phyloP scores from a whole-genome alignment of 1,140 invertebrate species.

The Sogatella furcifera region DNA sequence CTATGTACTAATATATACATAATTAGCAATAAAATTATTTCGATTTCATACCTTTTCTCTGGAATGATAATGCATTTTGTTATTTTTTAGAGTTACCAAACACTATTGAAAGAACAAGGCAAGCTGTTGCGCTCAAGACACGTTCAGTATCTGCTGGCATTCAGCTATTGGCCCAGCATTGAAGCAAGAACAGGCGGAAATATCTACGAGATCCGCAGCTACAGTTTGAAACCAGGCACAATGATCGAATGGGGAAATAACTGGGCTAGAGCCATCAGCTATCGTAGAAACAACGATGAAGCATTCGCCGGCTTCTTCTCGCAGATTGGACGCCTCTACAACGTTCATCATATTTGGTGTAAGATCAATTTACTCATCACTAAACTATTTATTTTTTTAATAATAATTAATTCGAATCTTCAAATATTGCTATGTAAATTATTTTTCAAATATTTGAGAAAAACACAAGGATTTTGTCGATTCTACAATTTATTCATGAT shows the following conservation, averaged over 20 bases:
- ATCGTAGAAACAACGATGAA: constrained; percentile 81
- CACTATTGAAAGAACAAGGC: constrained; percentile 68
- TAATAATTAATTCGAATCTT: too few species aligned
- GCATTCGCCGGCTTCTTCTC: constrained; percentile 94
- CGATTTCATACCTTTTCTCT: too few species aligned
- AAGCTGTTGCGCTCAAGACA: constrained; percentile 77
- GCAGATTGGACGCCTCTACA: constrained; percentile 89
- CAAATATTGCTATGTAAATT: too few species aligned
- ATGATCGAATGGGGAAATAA: constrained; percentile 99
- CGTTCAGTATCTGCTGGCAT: constrained; percentile 83
- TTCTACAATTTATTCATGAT: too few species aligned
- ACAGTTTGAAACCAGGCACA: constrained; percentile 83
- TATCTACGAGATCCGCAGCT: constrained; percentile 89
- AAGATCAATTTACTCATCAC: too few species aligned
- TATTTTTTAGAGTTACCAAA: constrained; percentile 55
- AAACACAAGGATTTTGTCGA: too few species aligned
- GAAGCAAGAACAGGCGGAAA: constrained; percentile 58
- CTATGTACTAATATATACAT: too few species aligned
- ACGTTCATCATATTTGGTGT: constrained; percentile 98
- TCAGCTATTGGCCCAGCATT: constrained; percentile 81
- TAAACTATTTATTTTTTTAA: not conserved
- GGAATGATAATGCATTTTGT: too few species aligned
- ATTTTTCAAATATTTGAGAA: too few species aligned
- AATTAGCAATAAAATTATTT: too few species aligned
- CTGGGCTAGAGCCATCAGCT: constrained; percentile 92